Evolutionary conservation across 2,113 vertebrate species (phyloP).

Genomic region (Todiramphus saurophagus): DNA sequence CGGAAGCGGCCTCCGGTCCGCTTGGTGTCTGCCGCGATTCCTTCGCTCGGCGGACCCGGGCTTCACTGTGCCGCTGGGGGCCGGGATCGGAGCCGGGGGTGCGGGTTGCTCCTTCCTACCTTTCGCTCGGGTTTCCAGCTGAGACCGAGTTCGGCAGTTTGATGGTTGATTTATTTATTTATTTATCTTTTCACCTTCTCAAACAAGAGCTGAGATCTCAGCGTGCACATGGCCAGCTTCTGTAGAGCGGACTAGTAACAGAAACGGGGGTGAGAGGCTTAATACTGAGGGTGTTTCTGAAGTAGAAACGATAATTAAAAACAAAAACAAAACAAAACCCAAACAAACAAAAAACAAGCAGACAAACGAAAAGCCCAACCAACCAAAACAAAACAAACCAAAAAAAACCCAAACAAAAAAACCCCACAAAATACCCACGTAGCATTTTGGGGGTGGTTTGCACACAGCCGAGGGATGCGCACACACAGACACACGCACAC

Average conservation of each 20-base stretch:
- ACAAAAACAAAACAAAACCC: no score
- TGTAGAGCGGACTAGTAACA: no score
- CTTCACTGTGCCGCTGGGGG: neutral
- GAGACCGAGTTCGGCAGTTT: neutral
- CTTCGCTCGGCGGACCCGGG: neutral
- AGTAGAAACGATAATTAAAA: neutral
- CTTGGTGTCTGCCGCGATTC: neutral
- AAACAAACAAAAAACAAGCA: neutral
- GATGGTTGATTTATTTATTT: neutral
- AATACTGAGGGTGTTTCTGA: fast-evolving
- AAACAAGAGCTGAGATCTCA: no score
- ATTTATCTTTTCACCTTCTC: neutral
- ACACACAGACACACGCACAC: no score
- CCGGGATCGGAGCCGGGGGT: neutral
- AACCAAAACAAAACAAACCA: no score
- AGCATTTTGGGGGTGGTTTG: no score
- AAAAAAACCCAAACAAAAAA: no score
- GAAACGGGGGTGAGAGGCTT: no score
- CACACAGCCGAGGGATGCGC: neutral
- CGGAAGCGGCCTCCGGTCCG: neutral
- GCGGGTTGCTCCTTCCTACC: neutral
- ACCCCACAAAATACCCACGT: neutral
- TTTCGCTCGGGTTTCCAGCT: neutral
- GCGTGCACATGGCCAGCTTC: neutral
- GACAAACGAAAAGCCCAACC: no score